phyloP scores from a whole-genome alignment of 1,140 invertebrate genomes.

The Contarinia nasturtii region DNA sequence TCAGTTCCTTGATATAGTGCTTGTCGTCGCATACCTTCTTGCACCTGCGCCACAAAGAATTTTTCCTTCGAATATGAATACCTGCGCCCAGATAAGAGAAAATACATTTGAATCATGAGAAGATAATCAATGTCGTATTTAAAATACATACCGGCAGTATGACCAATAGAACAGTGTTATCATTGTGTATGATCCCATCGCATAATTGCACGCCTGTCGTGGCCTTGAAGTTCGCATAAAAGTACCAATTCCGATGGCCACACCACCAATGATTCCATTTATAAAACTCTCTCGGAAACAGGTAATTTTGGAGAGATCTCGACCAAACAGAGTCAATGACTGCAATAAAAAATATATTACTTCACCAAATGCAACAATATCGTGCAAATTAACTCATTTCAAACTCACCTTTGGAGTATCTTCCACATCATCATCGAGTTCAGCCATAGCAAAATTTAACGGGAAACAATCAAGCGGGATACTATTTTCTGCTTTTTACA shows the following conservation, averaged over 20 bases:
- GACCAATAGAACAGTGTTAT: constrained; percentile 27
- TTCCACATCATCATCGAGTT: too few species aligned
- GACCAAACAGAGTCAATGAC: constrained; percentile 23
- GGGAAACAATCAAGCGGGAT: too few species aligned
- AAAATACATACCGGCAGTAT: constrained; percentile 17
- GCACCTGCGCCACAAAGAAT: constrained; percentile 14
- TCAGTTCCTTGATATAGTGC: constrained; percentile 12
- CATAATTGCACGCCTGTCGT: constrained; percentile 20
- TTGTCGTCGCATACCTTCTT: constrained; percentile 10
- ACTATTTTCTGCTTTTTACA: too few species aligned
- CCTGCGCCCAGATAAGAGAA: too few species aligned
- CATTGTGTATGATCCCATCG: constrained; percentile 22
- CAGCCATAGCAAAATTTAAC: too few species aligned
- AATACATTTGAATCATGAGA: too few species aligned
- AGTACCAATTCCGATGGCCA: constrained; percentile 24
- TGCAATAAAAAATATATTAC: constrained; percentile 6
- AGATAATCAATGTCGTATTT: too few species aligned
- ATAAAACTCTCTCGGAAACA: constrained; percentile 33
- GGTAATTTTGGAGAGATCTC: constrained; percentile 29
- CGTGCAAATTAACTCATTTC: too few species aligned
- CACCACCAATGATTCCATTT: constrained; percentile 28
- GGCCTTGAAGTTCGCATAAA: constrained; percentile 32
- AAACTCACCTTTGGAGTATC: too few species aligned
- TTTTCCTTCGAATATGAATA: constrained; percentile 11
- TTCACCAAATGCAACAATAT: too few species aligned